These are phyloP conservation scores for Neuroterus valhalla DNA, from an alignment of 1,140 invertebrate genomes.

Conservation along the genomic window DNA sequence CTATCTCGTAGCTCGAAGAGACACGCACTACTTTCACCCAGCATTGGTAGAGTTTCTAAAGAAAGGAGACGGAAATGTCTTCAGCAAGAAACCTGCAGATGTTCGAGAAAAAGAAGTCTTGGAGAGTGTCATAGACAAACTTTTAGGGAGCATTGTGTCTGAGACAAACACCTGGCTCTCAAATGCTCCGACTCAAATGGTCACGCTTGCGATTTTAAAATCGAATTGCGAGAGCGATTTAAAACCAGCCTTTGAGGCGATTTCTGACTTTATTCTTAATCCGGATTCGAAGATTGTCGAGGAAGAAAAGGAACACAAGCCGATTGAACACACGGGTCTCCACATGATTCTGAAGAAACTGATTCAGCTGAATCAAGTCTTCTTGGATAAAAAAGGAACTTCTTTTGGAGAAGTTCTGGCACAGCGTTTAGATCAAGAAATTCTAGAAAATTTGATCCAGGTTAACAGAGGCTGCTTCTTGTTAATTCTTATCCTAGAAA, in stretches of 20 bases:
- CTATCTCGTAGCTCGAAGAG: slow-evolving; percentile 88
- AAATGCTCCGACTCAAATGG: slow-evolving; percentile 81
- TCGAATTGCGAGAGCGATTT: slow-evolving; percentile 70
- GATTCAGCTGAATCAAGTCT: slow-evolving; percentile 79
- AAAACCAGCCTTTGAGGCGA: slow-evolving; percentile 66
- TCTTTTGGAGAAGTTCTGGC: slow-evolving; percentile 74
- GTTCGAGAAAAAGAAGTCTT: slow-evolving; percentile 85
- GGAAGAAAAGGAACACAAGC: slow-evolving; percentile 73
- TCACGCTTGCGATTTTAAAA: slow-evolving; percentile 83
- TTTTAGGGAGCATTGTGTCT: slow-evolving; percentile 79
- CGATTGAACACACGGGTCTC: slow-evolving; percentile 87
- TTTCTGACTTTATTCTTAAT: slow-evolving; percentile 73
- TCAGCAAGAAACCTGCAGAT: slow-evolving; percentile 86
- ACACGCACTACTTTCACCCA: slow-evolving; percentile 85
- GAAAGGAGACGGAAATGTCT: slow-evolving; percentile 81
- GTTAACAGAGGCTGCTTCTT: slow-evolving; percentile 80
- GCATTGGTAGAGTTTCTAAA: slow-evolving; percentile 81
- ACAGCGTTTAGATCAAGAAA: slow-evolving; percentile 63
- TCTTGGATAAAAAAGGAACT: slow-evolving; percentile 56
- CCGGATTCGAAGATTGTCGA: slow-evolving; percentile 68
- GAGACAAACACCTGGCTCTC: slow-evolving; percentile 82
- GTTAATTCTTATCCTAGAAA: slow-evolving; percentile 75
- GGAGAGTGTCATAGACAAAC: slow-evolving; percentile 78
- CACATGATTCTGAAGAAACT: slow-evolving; percentile 89
- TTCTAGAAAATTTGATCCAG: slow-evolving; percentile 75